These are phyloP conservation scores for Anodontia alba DNA, from an alignment of 2,888 invertebrate species.

Conservation along the genomic window DNA sequence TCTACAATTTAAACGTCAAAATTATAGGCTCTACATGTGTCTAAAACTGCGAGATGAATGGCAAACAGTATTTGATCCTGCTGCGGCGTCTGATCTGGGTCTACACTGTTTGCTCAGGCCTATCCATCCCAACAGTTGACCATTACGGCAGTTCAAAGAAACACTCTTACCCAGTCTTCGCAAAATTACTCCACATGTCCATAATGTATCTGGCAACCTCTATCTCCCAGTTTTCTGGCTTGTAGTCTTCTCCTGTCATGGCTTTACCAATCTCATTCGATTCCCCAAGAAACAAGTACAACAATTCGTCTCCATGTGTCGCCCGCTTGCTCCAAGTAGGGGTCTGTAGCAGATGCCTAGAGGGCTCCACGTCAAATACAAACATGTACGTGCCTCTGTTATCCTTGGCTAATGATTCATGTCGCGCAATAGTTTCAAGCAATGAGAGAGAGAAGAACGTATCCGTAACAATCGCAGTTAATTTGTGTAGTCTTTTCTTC, in stretches of 20 bases:
- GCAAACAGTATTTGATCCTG: too few relatives aligned
- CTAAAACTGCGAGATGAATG: too few relatives aligned
- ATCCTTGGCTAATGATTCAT: background rate
- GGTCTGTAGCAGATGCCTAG: background rate
- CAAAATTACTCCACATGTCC: background rate
- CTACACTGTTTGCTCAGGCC: too few relatives aligned
- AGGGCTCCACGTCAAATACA: background rate
- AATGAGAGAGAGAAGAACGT: background rate
- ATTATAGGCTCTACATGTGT: too few relatives aligned
- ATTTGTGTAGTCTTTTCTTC: background rate
- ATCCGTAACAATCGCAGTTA: background rate
- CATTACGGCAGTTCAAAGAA: too few relatives aligned
- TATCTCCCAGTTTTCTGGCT: background rate
- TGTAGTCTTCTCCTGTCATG: background rate
- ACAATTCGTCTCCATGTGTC: background rate
- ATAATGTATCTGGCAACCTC: background rate
- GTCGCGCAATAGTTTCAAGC: background rate
- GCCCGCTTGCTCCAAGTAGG: background rate
- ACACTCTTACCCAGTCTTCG: background rate
- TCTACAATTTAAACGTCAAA: too few relatives aligned
- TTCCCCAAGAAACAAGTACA: background rate
- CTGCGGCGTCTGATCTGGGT: too few relatives aligned
- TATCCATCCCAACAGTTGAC: too few relatives aligned
- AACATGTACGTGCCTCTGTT: background rate
- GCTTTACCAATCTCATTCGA: background rate